A percentile compares a stretch with the other conserved stretches of the same genome.
phyloP scores from a whole-genome alignment of 2,888 invertebrate species.

The Lasius fuliginosus region DNA sequence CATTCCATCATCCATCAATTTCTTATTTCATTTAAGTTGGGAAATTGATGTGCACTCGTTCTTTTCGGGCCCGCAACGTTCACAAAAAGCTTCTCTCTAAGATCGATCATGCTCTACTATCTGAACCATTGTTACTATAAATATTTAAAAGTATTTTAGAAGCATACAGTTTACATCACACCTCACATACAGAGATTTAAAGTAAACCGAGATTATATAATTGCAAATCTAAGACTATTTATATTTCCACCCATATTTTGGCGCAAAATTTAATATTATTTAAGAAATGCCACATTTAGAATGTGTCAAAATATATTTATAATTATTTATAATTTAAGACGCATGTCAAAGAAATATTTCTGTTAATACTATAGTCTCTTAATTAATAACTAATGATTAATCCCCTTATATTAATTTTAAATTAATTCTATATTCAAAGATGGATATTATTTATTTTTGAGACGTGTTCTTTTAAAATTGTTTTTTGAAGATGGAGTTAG shows the following conservation, averaged over 20 bases:
- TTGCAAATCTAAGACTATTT: neutral
- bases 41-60: conserved; percentile 51
- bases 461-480: neutral
- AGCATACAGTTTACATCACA: neutral
- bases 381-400: neutral
- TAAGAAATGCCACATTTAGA: neutral
- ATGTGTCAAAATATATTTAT: neutral
- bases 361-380: neutral
- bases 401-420: neutral
- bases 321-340: neutral
- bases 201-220: neutral
- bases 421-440: neutral
- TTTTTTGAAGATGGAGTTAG: neutral
- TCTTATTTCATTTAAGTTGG: conserved; percentile 53
- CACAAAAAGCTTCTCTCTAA: conserved; percentile 38
- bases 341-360: neutral
- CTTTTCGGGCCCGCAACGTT: conserved; percentile 11
- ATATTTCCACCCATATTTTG: neutral
- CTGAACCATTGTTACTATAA: conserved; percentile 33
- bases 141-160: conserved; percentile 19
- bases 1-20: conserved; percentile 54
- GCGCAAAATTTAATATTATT: conserved; percentile 4
- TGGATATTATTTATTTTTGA: neutral
- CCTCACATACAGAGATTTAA: conserved; percentile 10
- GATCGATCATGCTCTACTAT: conserved; percentile 42